Evolutionary conservation across 2,888 invertebrate species (phyloP).

Genomic region (Ennomos erosarius): DNA sequence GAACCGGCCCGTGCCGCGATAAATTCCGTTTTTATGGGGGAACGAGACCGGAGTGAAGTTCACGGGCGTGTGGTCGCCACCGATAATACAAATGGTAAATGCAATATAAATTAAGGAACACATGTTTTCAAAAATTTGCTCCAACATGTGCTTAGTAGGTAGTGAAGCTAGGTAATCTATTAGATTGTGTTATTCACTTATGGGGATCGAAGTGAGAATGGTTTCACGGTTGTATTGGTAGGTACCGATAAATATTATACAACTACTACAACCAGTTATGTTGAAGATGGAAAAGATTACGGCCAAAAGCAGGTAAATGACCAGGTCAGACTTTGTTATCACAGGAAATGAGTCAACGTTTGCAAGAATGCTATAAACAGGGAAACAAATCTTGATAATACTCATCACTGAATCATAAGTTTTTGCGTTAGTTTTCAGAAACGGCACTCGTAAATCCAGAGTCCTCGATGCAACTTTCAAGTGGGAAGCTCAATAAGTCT

Average conservation of each 20-base stretch:
- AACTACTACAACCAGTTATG: too few species aligned
- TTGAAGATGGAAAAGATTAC: neutral
- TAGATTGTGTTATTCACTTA: too few species aligned
- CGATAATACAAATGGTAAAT: constrained; percentile 28
- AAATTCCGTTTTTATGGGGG: constrained; percentile 59
- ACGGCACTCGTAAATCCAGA: neutral
- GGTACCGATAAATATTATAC: too few species aligned
- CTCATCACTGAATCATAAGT: constrained; percentile 31
- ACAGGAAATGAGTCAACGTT: constrained; percentile 34
- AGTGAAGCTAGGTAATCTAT: too few species aligned
- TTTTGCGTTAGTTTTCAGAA: constrained; percentile 6
- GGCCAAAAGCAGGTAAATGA: neutral
- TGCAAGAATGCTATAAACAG: constrained; percentile 15
- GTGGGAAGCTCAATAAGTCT: constrained; percentile 21
- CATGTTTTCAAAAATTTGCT: neutral
- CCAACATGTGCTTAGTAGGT: neutral
- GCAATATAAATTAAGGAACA: constrained; percentile 22
- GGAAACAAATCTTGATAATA: constrained; percentile 11
- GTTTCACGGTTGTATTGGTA: too few species aligned
- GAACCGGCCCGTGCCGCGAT: constrained; percentile 66
- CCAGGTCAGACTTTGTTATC: constrained; percentile 7
- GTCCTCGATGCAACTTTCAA: constrained; percentile 3
- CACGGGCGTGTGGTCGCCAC: constrained; percentile 53
- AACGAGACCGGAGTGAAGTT: constrained; percentile 58
- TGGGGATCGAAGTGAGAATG: too few species aligned